Evolutionary conservation across 2,797 vertebrate species (phyloP).

Genomic region (Rhynchotus rufescens): DNA sequence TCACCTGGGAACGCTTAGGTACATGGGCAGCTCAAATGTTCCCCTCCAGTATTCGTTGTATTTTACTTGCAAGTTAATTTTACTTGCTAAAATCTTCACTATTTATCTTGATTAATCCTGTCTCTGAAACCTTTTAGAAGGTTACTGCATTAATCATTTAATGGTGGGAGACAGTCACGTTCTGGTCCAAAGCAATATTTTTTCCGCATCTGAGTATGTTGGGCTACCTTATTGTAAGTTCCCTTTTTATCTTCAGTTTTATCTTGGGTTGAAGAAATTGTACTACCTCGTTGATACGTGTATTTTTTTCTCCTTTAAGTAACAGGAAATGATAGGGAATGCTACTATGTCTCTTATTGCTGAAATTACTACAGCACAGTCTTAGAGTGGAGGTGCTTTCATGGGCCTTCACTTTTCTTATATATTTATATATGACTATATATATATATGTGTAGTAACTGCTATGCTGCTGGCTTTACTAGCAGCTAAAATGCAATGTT

Average conservation of each 20-base stretch:
- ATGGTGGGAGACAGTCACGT: neutral
- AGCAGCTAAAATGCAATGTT: neutral
- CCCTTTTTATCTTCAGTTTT: neutral
- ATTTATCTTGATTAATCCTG: neutral
- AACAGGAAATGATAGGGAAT: neutral
- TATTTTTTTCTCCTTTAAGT: neutral
- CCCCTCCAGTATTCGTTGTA: neutral
- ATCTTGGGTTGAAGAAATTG: neutral
- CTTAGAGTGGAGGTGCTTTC: neutral
- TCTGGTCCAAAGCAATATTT: neutral
- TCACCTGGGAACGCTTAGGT: neutral
- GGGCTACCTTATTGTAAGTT: neutral
- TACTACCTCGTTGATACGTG: neutral
- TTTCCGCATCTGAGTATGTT: neutral
- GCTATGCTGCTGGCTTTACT: neutral
- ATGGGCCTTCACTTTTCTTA: no score
- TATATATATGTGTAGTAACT: neutral
- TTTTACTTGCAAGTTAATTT: neutral
- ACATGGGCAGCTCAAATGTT: neutral
- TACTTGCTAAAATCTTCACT: neutral
- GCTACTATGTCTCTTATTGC: neutral
- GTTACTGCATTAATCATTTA: neutral
- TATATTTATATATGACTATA: no score
- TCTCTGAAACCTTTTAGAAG: neutral
- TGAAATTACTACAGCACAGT: neutral